Base-by-base conservation (phyloP, 2,113 vertebrate genomes). In the Entelurus aequoreus region DNA sequence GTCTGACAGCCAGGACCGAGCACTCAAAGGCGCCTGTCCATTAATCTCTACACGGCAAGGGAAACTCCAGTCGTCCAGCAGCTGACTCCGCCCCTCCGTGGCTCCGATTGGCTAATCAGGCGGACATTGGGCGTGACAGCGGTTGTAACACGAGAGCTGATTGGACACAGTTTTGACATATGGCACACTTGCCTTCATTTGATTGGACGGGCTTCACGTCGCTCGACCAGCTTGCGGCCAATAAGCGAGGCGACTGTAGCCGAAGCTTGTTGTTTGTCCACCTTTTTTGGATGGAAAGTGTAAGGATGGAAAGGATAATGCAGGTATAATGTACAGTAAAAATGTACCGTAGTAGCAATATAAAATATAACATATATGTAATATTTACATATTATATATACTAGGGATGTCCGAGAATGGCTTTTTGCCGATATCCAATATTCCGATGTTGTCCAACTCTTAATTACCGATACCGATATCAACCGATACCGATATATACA, bases 21-120 rank as follows among this genome's bases (percentile, higher is more conserved):
- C 28, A 80, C 88, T 86, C 90, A 88, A 86, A 88, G 87, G 79
- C 83, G 68, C 78, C 77, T 83, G 87, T 88, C 87, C 90, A 90
- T 91, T 89, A 91, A 91, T 91, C 89, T 88, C 84, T 69, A 75
- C 72, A 82, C 82, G 81, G 86, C 83, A 89, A 85, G 80, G 87
- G 86, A 88, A 90, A 91, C 90, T 91, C 90, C 86, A 87, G 88
- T 84, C 83, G 75, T 84, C 85, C 82, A 80, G 69, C 49, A 66
- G 14, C 9, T 8, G 35, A 61, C 15, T 64, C 86, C 82, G 71
- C 89, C 88, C 62, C 55, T 51, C 8, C 0, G 6, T 0, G 47
- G 0, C 38, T 60, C 14, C 62, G 48, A 88, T 88, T 88, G 87
- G 90, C 15, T 66, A 19, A 0, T 1, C 0, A 1, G 28, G 12